Base-by-base conservation (phyloP, 2,113 vertebrate genomes). In the Pollachius pollachius region DNA sequence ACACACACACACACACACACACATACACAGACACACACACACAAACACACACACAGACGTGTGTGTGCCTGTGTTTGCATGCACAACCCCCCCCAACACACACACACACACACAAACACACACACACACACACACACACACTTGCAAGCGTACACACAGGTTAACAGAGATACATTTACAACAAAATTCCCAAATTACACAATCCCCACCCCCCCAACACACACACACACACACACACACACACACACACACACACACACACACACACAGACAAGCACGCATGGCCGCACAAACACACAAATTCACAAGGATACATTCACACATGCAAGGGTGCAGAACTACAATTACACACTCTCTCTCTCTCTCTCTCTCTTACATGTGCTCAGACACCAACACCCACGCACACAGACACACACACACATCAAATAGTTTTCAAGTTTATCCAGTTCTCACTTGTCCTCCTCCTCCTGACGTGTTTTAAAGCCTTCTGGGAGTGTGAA, bases 401-500 rank as follows among this genome's bases (percentile, higher is more conserved):
- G 13, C 56, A 58, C 56, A 21, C 59, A 61, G 4, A 21, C 19
- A 23, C 19, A 61, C 59, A 61, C 59, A 61, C 19, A 61, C 59
- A 6, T 18, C 59, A 21, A 48, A 48, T 12, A 48, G 8, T 48
- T 48, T 48, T 48, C 2, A 9, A 1, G 12, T 48, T 48, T 48
- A 48, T 48, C 41, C 12, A 48, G 41, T 48, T 48, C 41, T 48
- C 41, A 48, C 41, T 48, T 12, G 41, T 48, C 41, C 41, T 48
- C 41, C 11, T 48, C 41, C 41, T 48, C 41, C 41, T 13, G 37
- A 7, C 11, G 5, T 41, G 37, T 11, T 41, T 41, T 6, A 12
- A 12, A 77, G 75, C 75, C 87, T 84, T 83, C 72, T 77, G 81
- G 78, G 84, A 85, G 63, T 25, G 69, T 69, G 70, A 72, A 60